Base-by-base conservation (phyloP, 2,888 invertebrate genomes). In the Drosophila nr. fundita region DNA sequence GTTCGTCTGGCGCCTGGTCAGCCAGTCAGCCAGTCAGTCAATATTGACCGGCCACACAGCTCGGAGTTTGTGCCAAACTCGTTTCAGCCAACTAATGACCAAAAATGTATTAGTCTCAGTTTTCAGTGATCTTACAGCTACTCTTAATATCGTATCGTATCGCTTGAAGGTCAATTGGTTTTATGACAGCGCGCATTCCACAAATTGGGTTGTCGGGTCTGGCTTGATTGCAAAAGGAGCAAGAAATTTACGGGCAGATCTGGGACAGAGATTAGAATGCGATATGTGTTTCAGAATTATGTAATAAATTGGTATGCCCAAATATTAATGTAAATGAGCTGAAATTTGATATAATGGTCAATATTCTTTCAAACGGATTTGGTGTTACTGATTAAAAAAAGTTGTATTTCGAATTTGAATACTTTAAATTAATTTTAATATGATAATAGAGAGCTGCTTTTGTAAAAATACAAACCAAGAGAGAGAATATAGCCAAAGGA, bases 81-180 rank as follows among this genome's bases (percentile, higher is more conserved):
- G 73, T 85, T 88, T 72, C 73, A 73, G 73, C 82, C 87, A 82
- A 72, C 76, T 89, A 84, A 89, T 84, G 79, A 75, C 76, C 83
- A 83, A 81, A 83, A 80, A 68, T 87, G 77, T 82, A 82, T 89
- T 79, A 77, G 80, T 60, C 78, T 74, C 52, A 50, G 68, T 65
- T 73, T 67, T 76, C 68, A 73, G 27, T 55, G 61, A 62, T 73
- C 57, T 61, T 70, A 70, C 62, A 60, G 62, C 55, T 38, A 58
- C 50, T 53, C 30, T 66, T 60, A 73, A 79, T 24, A 73, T 64
- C 50, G 42, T 24, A 73, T 64, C 50, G 42, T 42, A 71, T 27
- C 65, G 73, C 72, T 82, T 87, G 89, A 85, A 85, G 87, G 89
- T 89, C 85, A 89, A 82, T 87, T 82, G 85, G 38, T 67, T 81